Evolutionary conservation across 2,797 vertebrate genomes (phyloP).

Genomic region (Natrix natrix): DNA sequence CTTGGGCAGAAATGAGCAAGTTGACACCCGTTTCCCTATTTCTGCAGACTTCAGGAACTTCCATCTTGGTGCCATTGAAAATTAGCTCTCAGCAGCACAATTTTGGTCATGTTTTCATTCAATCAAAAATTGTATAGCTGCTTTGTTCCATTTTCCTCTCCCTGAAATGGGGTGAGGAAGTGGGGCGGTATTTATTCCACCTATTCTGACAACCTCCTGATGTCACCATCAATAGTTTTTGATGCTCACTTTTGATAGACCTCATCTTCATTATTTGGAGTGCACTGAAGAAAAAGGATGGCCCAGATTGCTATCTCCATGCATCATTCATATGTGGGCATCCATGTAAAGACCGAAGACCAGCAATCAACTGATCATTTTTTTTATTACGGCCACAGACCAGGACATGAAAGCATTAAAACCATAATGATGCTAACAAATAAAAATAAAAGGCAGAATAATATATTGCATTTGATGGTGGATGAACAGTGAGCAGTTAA

Average conservation of each 20-base stretch:
- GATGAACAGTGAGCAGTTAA: not conserved
- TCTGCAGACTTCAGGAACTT: not conserved
- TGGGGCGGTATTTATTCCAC: not conserved
- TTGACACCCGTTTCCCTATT: not conserved
- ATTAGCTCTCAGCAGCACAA: not conserved
- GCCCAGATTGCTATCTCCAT: not conserved
- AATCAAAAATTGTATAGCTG: not conserved
- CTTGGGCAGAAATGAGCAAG: not conserved
- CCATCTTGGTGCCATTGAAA: not conserved
- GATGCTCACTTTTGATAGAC: not conserved
- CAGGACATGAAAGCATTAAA: not conserved
- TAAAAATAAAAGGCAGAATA: not conserved
- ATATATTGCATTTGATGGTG: too few species aligned
- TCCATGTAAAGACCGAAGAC: not conserved
- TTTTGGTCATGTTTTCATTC: not conserved
- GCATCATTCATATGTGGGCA: not conserved
- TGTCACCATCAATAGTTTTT: not conserved
- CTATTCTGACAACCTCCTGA: not conserved
- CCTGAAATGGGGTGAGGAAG: not conserved
- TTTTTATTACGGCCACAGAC: not conserved
- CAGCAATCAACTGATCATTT: not conserved
- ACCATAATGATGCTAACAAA: not conserved
- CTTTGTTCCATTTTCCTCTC: not conserved
- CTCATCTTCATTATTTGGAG: not conserved
- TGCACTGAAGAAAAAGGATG: not conserved